A percentile compares a stretch with the other conserved stretches of the same genome.
Evolutionary conservation across 2,113 vertebrate species (phyloP).

Genomic region (Choloepus hoffmanni): DNA sequence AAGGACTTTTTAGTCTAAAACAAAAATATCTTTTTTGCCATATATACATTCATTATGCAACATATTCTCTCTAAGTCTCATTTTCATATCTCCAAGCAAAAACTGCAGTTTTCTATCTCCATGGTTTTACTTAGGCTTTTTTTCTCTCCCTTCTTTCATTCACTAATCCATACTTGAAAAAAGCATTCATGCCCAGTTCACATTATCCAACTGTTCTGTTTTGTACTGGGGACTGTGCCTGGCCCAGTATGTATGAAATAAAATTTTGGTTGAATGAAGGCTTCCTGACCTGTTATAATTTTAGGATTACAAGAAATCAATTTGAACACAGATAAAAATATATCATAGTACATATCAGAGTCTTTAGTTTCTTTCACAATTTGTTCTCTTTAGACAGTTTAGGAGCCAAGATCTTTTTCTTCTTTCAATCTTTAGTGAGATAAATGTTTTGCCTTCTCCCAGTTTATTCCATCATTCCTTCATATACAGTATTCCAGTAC

Average conservation of each 20-base stretch:
- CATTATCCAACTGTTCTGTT: too few relatives aligned
- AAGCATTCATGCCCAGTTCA: too few relatives aligned
- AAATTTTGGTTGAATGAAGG: background rate
- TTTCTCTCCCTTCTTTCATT: background rate
- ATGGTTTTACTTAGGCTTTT: background rate
- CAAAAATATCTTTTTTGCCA: background rate
- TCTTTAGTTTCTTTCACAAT: background rate
- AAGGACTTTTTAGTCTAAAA: background rate
- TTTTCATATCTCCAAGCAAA: background rate
- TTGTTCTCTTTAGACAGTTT: background rate
- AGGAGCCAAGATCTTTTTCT: background rate
- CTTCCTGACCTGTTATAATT: background rate
- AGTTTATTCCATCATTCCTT: background rate
- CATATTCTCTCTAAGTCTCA: background rate
- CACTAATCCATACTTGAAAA: background rate
- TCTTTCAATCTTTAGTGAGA: background rate
- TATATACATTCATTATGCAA: background rate
- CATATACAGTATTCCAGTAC: background rate
- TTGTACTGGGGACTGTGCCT: background rate
- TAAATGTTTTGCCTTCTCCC: background rate
- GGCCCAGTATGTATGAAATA: background rate
- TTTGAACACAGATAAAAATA: background rate
- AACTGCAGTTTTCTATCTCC: background rate
- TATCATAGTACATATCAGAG: background rate
- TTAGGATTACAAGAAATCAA: background rate